Evolutionary conservation across 2,113 vertebrate genomes (phyloP).

Genomic region (Furnarius figulus): DNA sequence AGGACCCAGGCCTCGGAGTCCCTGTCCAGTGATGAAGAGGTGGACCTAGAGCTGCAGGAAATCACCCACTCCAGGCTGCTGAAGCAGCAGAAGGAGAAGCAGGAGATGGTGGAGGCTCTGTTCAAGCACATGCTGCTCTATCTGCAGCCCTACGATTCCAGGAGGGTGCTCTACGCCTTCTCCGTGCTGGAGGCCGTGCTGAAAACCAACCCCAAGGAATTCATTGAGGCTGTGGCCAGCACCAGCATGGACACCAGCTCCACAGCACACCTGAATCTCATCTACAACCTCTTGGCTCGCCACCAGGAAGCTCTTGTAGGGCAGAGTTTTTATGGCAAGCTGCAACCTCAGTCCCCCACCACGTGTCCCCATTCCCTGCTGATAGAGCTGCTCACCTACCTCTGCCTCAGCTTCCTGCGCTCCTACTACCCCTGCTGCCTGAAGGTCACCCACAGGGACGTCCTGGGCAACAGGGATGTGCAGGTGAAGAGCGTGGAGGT

Average conservation of each 20-base stretch:
- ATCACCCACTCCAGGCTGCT: constrained; percentile 77
- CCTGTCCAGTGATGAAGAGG: constrained; percentile 91
- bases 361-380: constrained; percentile 83
- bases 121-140: constrained; percentile 92
- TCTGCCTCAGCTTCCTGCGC: constrained; percentile 90
- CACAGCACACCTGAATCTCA: constrained; percentile 88
- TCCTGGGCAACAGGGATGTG: constrained; percentile 91
- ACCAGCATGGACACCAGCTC: constrained; percentile 91
- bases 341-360: constrained; percentile 77
- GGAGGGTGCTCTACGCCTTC: constrained; percentile 87
- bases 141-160: constrained; percentile 85
- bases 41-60: constrained; percentile 87
- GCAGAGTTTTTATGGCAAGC: constrained; percentile 87
- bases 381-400: constrained; percentile 88
- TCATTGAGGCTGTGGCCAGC: constrained; percentile 85
- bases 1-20: constrained; percentile 93
- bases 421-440: constrained; percentile 91
- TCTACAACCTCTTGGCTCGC: constrained; percentile 93
- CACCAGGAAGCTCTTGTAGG: constrained; percentile 91
- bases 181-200: constrained; percentile 89
- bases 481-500: constrained; percentile 95
- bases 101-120: constrained; percentile 83
- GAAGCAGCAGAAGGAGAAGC: constrained; percentile 85
- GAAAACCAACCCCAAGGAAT: constrained; percentile 86
- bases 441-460: constrained; percentile 79